Evolutionary conservation across 2,888 invertebrate species (phyloP).

Genomic region (Melipona beecheii): DNA sequence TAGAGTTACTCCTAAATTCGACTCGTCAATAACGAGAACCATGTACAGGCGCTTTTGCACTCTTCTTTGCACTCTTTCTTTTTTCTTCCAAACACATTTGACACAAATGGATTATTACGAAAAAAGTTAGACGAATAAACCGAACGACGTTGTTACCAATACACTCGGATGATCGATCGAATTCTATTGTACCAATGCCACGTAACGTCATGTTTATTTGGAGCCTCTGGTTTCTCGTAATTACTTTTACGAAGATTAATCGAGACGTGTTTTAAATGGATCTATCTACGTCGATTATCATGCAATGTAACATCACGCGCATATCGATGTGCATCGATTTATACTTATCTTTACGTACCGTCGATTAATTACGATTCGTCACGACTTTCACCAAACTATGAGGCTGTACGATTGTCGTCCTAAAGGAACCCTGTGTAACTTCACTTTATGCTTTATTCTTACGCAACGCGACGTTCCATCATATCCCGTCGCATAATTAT

Average conservation of each 20-base stretch:
- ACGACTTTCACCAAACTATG: not conserved
- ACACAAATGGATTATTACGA: no score
- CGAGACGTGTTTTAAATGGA: no score
- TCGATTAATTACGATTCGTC: not conserved
- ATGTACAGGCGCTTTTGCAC: not conserved
- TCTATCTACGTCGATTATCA: no score
- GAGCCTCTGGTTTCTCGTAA: no score
- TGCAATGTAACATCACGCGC: not conserved
- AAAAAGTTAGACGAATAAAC: no score
- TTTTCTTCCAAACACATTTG: not conserved
- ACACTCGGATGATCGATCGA: no score
- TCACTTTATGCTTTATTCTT: not conserved
- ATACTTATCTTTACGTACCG: not conserved
- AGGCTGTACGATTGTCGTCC: no score
- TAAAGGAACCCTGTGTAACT: not conserved
- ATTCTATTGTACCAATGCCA: no score
- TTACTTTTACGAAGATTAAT: no score
- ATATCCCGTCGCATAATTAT: not conserved
- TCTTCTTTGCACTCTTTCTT: not conserved
- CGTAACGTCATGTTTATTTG: no score
- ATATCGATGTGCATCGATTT: not conserved
- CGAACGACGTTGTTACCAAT: no score
- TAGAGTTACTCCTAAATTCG: slow-evolving; percentile 29
- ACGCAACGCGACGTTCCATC: not conserved
- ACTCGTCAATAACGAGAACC: slow-evolving; percentile 26